These are phyloP conservation scores for Xylocampa areola DNA, from an alignment of 2,888 invertebrate genomes.

Conservation along the genomic window DNA sequence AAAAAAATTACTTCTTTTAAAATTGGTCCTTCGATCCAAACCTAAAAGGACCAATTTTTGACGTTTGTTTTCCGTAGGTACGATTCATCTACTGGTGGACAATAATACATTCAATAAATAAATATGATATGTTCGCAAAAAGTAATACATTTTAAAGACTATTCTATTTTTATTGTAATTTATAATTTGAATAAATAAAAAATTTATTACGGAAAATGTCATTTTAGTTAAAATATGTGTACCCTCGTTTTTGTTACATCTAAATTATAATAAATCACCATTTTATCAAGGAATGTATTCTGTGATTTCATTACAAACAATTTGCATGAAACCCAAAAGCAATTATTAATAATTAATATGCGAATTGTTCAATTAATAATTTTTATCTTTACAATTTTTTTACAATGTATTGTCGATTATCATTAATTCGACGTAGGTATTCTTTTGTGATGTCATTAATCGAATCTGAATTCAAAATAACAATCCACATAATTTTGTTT, in stretches of 20 bases:
- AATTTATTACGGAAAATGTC: conserved; percentile 46
- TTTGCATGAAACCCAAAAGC: conserved; percentile 29
- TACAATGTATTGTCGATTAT: conserved; percentile 18
- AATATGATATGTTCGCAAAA: conserved; percentile 41
- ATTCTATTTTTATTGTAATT: conserved; percentile 53
- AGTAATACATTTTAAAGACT: conserved; percentile 45
- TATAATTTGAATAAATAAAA: conserved; percentile 60
- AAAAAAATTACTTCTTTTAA: too few species aligned
- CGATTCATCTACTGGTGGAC: not conserved
- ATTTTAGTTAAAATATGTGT: conserved; percentile 47
- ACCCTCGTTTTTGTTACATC: conserved; percentile 57
- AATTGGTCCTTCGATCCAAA: too few species aligned
- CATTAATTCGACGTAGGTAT: not conserved
- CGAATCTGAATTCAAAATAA: conserved; percentile 16
- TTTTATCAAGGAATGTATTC: conserved; percentile 53
- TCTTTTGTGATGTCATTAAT: not conserved
- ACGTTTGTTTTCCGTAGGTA: not conserved
- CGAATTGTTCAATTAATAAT: conserved; percentile 6
- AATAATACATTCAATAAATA: conserved; percentile 34
- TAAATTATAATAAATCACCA: conserved; percentile 42
- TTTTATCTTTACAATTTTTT: conserved; percentile 33
- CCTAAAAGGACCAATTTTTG: not conserved
- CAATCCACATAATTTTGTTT: conserved; percentile 27
- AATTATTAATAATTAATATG: conserved; percentile 31
- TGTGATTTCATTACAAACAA: conserved; percentile 26